Evolutionary conservation across 1,140 invertebrate genomes (phyloP), one percentile per base, ranked within the genome.

Genomic region (Schlechtendalia chinensis): DNA sequence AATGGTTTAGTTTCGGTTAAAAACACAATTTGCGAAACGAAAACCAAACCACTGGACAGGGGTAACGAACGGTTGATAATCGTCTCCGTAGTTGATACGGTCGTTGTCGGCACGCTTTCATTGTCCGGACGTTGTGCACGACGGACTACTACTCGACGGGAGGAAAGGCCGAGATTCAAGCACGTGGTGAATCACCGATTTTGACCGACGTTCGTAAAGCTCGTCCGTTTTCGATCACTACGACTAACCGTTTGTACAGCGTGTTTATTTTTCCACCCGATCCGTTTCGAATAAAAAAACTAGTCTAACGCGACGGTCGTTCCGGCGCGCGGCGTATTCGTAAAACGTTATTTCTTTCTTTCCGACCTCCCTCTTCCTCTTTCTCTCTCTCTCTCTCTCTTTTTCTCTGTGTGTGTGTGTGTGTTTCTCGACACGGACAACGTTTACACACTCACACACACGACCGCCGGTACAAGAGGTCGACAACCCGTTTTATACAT

Each of bases 401-500:
- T 5, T 1, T 27, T 63, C 61, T 45, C 32, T 39, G n/a, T n/a
- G n/a, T n/a, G n/a, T n/a, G n/a, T n/a, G n/a, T n/a, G n/a, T n/a
- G n/a, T n/a, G n/a, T n/a, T 39, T 47, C 32, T 5, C 39, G 6
- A 27, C 45, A 45, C 67, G 45, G 65, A 47, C 65, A 47, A 17
- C 45, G 16, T 24, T 1, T 50, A 50, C 2, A 27, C 5, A 50
- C 45, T 1, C 22, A 27, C 45, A 47, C 45, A 69, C 67, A 69
- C 17, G 67, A 69, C 53, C 54, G 59, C 74, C 54, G n/a, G 32
- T 22, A 39, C 8, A 39, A 61, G 54, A 77, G 74, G 74, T 77
- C 74, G 74, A 77, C 74, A 77, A 77, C 74, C 74, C 32, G 74
- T 77, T 77, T 77, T 39, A n/a, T n/a, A 39, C 29, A 77, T 27